These are phyloP conservation scores for Hippocampus zosterae DNA, from an alignment of 2,113 vertebrate genomes.

Conservation along the genomic window DNA sequence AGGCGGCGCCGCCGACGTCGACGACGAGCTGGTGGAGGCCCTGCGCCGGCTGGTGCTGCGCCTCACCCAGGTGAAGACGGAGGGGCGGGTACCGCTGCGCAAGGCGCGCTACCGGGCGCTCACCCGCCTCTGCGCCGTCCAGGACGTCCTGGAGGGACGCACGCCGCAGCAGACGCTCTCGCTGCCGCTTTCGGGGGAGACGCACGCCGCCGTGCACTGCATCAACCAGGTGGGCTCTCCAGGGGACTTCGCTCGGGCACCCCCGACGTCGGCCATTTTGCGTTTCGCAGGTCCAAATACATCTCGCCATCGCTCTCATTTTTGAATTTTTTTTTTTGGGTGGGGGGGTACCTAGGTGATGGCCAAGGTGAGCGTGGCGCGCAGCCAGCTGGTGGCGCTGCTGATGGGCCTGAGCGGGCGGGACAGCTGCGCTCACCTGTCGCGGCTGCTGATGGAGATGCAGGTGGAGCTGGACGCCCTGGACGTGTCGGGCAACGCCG, in stretches of 20 bases:
- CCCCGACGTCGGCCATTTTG: too few species aligned
- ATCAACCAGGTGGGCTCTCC: slow-evolving; percentile 74
- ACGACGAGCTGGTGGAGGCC: slow-evolving; percentile 85
- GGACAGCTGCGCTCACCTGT: slow-evolving; percentile 89
- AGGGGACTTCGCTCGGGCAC: too few species aligned
- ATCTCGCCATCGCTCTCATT: not conserved
- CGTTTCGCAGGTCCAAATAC: too few species aligned
- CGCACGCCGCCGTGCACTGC: slow-evolving; percentile 82
- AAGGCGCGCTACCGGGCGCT: slow-evolving; percentile 89
- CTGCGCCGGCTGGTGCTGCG: slow-evolving; percentile 85
- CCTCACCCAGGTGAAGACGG: slow-evolving; percentile 92
- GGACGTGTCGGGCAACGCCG: slow-evolving; percentile 84
- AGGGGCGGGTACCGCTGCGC: slow-evolving; percentile 83
- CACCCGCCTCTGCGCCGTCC: slow-evolving; percentile 86
- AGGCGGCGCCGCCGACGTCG: slow-evolving; percentile 70
- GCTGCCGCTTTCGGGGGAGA: slow-evolving; percentile 86
- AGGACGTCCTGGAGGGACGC: slow-evolving; percentile 86
- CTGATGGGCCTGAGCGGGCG: slow-evolving; percentile 85
- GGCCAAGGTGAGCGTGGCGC: slow-evolving; percentile 88
- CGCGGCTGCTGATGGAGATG: slow-evolving; percentile 88
- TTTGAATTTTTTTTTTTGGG: not conserved
- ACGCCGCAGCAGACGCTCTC: slow-evolving; percentile 79
- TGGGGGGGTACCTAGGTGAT: slow-evolving; percentile 64
- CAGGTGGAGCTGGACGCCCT: slow-evolving; percentile 90
- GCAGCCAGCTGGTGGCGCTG: slow-evolving; percentile 86